Percentiles rank a stretch among this genome's conserved stretches.
Evolutionary conservation across 2,113 vertebrate genomes (phyloP).

Genomic region (Emydura subglobosa): DNA sequence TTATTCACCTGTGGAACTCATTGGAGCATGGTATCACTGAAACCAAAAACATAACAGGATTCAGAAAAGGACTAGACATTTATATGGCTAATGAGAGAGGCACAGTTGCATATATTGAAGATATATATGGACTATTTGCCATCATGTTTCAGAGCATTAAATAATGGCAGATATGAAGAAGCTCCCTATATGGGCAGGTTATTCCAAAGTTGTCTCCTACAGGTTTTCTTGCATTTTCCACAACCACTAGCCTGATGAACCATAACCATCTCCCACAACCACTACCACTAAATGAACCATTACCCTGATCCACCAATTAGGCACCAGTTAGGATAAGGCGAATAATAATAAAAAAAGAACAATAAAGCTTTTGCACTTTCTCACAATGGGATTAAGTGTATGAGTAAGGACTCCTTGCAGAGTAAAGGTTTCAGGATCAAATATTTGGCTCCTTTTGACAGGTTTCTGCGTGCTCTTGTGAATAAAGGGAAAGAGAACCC

Average conservation of each 20-base stretch:
- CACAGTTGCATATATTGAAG: neutral
- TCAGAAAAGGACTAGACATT: neutral
- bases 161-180: neutral
- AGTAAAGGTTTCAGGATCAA: no score
- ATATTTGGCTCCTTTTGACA: no score
- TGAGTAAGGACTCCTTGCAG: no score
- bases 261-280: neutral
- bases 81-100: neutral
- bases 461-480: no score
- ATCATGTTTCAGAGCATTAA: accelerated
- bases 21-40: neutral
- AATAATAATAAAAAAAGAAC: no score
- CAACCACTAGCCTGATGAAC: neutral
- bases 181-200: neutral
- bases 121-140: neutral
- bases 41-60: neutral
- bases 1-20: neutral
- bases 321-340: no score
- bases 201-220: neutral
- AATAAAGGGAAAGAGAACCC: no score
- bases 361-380: no score
- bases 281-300: neutral
- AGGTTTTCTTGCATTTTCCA: neutral
- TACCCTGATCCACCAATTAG: neutral
- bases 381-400: no score